Conservation (phyloP, 1,140 invertebrate species). For the Portunus trituberculatus region DNA sequence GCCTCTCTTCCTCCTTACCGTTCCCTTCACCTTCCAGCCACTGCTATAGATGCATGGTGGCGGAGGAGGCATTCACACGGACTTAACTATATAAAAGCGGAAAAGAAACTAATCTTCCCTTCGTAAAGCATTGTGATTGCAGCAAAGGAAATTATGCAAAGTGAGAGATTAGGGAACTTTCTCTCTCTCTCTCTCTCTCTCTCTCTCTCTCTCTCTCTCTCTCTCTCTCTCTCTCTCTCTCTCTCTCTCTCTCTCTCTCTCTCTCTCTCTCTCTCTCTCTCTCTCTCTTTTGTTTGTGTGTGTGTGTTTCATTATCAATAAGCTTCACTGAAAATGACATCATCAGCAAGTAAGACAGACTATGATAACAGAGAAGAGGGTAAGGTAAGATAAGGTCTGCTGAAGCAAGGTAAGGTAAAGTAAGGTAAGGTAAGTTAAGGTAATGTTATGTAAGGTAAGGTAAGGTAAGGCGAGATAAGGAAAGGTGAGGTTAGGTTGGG, state of each 20-base stretch:
- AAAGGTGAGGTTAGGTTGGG: not conserved
- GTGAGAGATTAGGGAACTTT: not conserved
- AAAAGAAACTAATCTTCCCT: too few relatives aligned
- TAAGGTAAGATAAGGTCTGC: not conserved
- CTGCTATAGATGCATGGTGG: too few relatives aligned
- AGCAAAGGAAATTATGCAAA: too few relatives aligned
- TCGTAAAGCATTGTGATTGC: too few relatives aligned
- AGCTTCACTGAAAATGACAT: too few relatives aligned
- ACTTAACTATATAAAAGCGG: too few relatives aligned
- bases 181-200: slow-evolving; percentile 5
- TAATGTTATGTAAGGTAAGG: not conserved
- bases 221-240: slow-evolving; percentile 10
- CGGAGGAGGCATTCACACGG: too few relatives aligned
- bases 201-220: slow-evolving; percentile 5
- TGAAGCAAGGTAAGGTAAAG: not conserved
- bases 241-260: not conserved
- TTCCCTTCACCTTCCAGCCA: not conserved
- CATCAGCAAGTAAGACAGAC: too few relatives aligned
- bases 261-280: slow-evolving; percentile 14
- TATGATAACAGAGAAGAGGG: too few relatives aligned
- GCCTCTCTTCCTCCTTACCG: not conserved
- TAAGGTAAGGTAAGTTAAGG: not conserved
- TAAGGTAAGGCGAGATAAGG: not conserved
- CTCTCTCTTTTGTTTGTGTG: slow-evolving; percentile 48
- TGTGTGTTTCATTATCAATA: not conserved